Base-by-base conservation (phyloP, 1,140 invertebrate species). In the Sesamia nonagrioides region DNA sequence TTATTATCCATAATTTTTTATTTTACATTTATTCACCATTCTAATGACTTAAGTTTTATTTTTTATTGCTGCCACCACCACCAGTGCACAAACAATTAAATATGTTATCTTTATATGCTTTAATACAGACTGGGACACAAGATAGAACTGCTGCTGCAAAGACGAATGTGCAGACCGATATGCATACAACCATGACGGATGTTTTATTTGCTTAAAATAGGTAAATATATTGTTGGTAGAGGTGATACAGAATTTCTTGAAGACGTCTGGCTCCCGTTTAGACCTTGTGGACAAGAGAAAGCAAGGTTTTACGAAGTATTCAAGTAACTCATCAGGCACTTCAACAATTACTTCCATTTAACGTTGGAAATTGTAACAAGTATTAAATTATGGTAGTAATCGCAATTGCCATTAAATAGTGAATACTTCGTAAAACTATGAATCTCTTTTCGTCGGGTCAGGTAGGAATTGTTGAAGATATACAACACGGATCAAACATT, bases 381-480 rank as follows among this genome's bases (percentile, higher is more conserved):
- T 6, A 40, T 7, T 13, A 48, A 40, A 35, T 18, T 54, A 54
- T 81, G 78, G 81, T 81, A 85, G 79, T 83, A 84, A 83, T 56
- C 74, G 75, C 50, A 48, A 17, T 27, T 27, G 27, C 27, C 27
- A 40, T 40, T 40, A 40, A 60, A 9, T 37, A 5, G 63, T n/a
- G 73, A 82, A 74, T 74, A 58, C 86, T 88, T 88, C 88, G 88
- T 88, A 88, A 89, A 88, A 88, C 88, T 84, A 84, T 74, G 72
- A 71, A 78, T 85, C 80, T 74, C 54, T 52, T 50, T 74, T 69
- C 50, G 48, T 78, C 54, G 66, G 61, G 80, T 85, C 81, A 69
- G 88, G 87, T 88, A 89, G 88, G 78, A 89, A 91, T 91, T 91
- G 87, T 90, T 91, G 88, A 90, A 91, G 87, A 86, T 79, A 45